phyloP scores from a whole-genome alignment of 2,888 invertebrate species.

The Ophonus ardosiacus region DNA sequence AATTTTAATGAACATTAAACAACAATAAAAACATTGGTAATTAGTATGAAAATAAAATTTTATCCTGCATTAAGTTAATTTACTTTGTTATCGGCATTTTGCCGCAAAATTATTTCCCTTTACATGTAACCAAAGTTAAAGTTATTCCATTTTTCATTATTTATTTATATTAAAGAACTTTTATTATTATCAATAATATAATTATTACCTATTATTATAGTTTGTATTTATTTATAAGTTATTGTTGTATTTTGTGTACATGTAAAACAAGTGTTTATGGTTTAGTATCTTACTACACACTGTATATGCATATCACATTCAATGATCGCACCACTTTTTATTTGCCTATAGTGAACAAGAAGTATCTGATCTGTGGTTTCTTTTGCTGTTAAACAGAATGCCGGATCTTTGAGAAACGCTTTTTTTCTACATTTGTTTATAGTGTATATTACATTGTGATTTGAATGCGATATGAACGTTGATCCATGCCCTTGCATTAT shows the following conservation, averaged over 20 bases:
- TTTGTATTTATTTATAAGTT: conserved; percentile 68
- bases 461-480: conserved; percentile 62
- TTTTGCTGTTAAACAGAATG: conserved; percentile 45
- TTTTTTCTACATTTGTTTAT: conserved; percentile 62
- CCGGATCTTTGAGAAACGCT: conserved; percentile 47
- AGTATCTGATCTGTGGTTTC: conserved; percentile 14
- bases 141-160: conserved; percentile 72
- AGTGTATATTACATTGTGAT: conserved; percentile 60
- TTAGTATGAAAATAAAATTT: conserved; percentile 43
- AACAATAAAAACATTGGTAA: conserved; percentile 44
- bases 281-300: conserved; percentile 29
- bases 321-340: conserved; percentile 44
- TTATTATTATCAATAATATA: conserved; percentile 65
- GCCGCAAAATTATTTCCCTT: conserved; percentile 67
- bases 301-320: conserved; percentile 55
- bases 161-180: conserved; percentile 69
- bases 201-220: conserved; percentile 66
- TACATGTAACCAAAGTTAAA: conserved; percentile 75
- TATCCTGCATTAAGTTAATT: conserved; percentile 17
- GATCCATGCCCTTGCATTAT: conserved; percentile 56
- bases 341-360: conserved; percentile 36
- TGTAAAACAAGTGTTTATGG: conserved; percentile 53
- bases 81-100: conserved; percentile 50
- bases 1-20: background rate
- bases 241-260: conserved; percentile 63